A percentile compares a stretch with the other conserved stretches of the same genome.
Evolutionary conservation across 2,888 invertebrate species (phyloP).

Genomic region (Ormyrus pomaceus): DNA sequence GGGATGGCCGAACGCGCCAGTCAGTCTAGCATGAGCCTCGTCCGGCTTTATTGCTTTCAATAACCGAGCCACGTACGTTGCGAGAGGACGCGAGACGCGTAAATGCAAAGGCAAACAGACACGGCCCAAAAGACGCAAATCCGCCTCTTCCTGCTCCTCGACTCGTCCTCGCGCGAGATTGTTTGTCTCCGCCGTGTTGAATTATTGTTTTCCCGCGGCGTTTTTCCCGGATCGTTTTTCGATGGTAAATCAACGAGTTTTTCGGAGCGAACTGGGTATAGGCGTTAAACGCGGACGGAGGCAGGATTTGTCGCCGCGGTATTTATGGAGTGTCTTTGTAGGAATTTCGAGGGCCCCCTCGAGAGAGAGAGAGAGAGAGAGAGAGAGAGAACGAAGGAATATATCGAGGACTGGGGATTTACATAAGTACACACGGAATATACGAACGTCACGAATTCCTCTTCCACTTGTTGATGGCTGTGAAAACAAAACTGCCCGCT

Average conservation of each 20-base stretch:
- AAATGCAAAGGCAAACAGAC: slow-evolving; percentile 46
- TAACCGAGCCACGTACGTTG: slow-evolving; percentile 16
- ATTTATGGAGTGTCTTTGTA: too few relatives aligned
- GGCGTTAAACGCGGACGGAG: too few relatives aligned
- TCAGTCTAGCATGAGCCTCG: slow-evolving; percentile 10
- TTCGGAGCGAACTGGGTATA: too few relatives aligned
- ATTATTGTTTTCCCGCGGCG: neutral
- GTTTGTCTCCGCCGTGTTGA: neutral
- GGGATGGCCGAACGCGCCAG: slow-evolving; percentile 27
- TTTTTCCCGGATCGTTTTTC: neutral
- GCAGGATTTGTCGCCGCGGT: too few relatives aligned
- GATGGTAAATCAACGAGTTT: neutral
- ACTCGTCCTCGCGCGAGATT: neutral
- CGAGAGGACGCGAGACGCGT: slow-evolving; percentile 20
- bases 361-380: too few relatives aligned
- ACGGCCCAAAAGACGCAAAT: slow-evolving; percentile 38
- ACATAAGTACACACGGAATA: too few relatives aligned
- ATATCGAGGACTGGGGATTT: too few relatives aligned
- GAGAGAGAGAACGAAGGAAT: too few relatives aligned
- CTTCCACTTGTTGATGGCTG: too few relatives aligned
- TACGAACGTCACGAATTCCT: too few relatives aligned
- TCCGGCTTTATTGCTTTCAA: slow-evolving; percentile 34
- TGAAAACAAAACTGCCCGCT: too few relatives aligned
- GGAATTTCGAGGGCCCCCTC: too few relatives aligned
- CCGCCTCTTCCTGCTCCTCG: slow-evolving; percentile 21